Evolutionary conservation across 2,113 vertebrate genomes (phyloP).

Genomic region (Brachirus orientalis): DNA sequence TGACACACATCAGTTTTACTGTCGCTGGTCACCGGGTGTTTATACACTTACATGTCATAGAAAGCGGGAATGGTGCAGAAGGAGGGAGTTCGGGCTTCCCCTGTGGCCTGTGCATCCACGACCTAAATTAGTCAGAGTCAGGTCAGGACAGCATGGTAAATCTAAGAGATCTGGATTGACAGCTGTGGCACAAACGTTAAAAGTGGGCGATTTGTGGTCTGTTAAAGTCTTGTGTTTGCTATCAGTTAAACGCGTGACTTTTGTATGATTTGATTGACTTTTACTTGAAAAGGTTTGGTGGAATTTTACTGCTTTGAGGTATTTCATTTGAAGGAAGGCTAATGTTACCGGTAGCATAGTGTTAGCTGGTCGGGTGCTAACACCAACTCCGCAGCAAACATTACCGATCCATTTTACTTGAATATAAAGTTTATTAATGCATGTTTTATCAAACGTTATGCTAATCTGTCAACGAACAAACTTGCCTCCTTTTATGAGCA

Average conservation of each 20-base stretch:
- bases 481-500: not conserved
- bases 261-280: constrained; percentile 24
- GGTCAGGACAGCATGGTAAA: constrained; percentile 48
- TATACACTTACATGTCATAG: constrained; percentile 29
- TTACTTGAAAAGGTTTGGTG: not conserved
- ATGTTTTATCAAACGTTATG: constrained; percentile 1
- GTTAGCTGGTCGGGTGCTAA: constrained; percentile 60
- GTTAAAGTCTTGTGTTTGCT: not conserved
- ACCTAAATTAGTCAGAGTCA: constrained; percentile 72
- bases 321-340: constrained; percentile 17
- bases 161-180: constrained; percentile 42
- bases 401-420: constrained; percentile 10
- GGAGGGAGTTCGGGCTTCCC: constrained; percentile 38
- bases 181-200: constrained; percentile 29
- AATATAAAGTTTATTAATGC: not conserved
- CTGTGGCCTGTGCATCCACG: constrained; percentile 74
- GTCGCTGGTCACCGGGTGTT: not conserved
- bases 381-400: constrained; percentile 51
- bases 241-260: not conserved
- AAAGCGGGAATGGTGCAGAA: constrained; percentile 15
- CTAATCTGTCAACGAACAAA: not conserved
- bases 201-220: not conserved
- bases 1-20: not conserved
- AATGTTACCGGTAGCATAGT: constrained; percentile 53
- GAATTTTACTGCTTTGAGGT: constrained; percentile 17